Evolutionary conservation across 2,797 vertebrate genomes (phyloP), one percentile per base, ranked within the genome.

Genomic region (Acanthis flammea): DNA sequence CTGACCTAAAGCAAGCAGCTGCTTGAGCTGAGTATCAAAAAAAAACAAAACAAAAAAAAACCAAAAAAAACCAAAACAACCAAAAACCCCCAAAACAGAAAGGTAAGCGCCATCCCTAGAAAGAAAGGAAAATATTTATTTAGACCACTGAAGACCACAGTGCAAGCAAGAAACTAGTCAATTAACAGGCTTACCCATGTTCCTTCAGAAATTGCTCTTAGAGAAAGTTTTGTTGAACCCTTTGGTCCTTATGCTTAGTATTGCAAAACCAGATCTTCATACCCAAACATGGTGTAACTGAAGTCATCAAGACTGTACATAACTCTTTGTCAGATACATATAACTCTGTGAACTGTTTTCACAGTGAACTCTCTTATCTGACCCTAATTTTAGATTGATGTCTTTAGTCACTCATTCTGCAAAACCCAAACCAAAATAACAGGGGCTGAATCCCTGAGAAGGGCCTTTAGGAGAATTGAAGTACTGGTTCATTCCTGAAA

Each of bases 401-500:
- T 50, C 61, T 48, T 54, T 35, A 48, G 51, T 45, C 31, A 53
- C 19, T 10, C 50, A 2, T 86, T 77, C 79, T 79, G n/a, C 55
- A 94, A 90, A 73, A 72, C 50, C 82, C 44, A 73, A 83, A 89
- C 57, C 24, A 94, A 96, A 94, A 61, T 41, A 58, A 39, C 14
- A 10, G n/a, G 53, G 25, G 53, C 27, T 82, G 61, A 84, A 61
- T 74, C 47, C 37, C 55, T 63, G 50, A 62, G n/a, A 88, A 82
- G 39, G 37, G 41, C 19, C 41, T 93, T 51, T 45, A 48, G 75
- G 39, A 75, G 73, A 86, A 45, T 22, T 66, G 48, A 58, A 90
- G 37, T 71, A 72, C 7, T 93, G 66, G 39, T 58, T 88, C 73
- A 62, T 70, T 93, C 62, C 41, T 95, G 78, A 91, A 95, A 92